A percentile compares a stretch with the other conserved stretches of the same genome.
Evolutionary conservation across 2,797 vertebrate genomes (phyloP).

Genomic region (Leptatherina wallacei): DNA sequence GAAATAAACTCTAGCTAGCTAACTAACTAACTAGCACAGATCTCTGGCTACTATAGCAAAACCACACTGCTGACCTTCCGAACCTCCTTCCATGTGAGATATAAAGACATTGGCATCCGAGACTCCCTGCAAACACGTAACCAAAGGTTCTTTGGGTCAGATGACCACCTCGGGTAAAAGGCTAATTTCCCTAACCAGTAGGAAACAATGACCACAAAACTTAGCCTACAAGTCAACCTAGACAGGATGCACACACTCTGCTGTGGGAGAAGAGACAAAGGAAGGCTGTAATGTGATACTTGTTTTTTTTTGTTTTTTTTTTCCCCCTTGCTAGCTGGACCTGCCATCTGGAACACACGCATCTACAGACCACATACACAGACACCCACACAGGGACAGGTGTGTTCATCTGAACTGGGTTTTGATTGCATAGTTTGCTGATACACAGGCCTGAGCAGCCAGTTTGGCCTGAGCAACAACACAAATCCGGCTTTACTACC

Average conservation of each 20-base stretch:
- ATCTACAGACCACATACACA: slow-evolving; percentile 1
- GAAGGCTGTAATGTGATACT: slow-evolving; percentile 74
- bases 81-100: background rate
- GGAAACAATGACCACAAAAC: slow-evolving; percentile 66
- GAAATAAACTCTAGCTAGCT: background rate
- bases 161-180: slow-evolving; percentile 36
- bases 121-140: slow-evolving; percentile 19
- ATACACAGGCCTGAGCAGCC: slow-evolving; percentile 4
- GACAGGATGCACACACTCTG: slow-evolving; percentile 49
- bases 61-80: background rate
- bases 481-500: slow-evolving; percentile 1
- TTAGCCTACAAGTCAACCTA: slow-evolving; percentile 50
- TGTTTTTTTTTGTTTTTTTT: slow-evolving; percentile 30
- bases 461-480: background rate
- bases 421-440: slow-evolving; percentile 38
- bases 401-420: slow-evolving; percentile 25
- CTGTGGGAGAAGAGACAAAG: slow-evolving; percentile 72
- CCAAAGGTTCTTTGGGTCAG: slow-evolving; percentile 35
- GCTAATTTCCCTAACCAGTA: slow-evolving; percentile 43
- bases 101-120: background rate
- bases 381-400: slow-evolving; percentile 12
- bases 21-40: background rate
- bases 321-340: slow-evolving; percentile 29
- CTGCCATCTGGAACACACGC: slow-evolving; percentile 71
- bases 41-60: background rate